Evolutionary conservation across 2,113 vertebrate species (phyloP), one percentile per base, ranked within the genome.

Genomic region (Mesoclemmys tuberculata): DNA sequence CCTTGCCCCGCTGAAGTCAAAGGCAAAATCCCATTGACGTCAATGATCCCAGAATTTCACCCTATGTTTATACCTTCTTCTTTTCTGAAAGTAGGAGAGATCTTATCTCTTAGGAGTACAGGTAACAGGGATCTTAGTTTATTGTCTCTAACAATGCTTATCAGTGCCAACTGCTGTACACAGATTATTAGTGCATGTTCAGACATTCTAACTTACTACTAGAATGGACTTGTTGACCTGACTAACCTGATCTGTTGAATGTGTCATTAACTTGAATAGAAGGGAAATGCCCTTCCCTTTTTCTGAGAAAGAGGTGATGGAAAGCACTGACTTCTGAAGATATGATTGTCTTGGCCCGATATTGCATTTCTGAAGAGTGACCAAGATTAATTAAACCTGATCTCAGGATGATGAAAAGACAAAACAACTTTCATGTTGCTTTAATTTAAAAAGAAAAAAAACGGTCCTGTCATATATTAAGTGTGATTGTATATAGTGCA

Each of bases 161-260:
- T 51, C 82, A 83, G 86, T 38, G 55, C 56, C 46, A 83, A 19
- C 52, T 82, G 44, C 1, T 0, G 68, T 64, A 64, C 68, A 3
- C 68, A n/a, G 46, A 48, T 58, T 90, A 35, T 71, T 82, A 68
- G 86, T 19, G 52, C 91, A 0, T 96, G 97, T 95, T 94, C 89
- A 95, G 86, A 54, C 95, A 94, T 80, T 88, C 77, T 84, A 31
- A 19, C 0, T 0, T 38, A 7, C 22, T 96, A n/a, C 97, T 79
- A 97, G 97, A 97, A 93, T 48, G 90, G 91, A 87, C 96, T 96
- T 97, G 97, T 91, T 91, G 2, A 14, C 84, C 87, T 96, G 93
- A 91, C 91, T 96, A 94, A 96, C 80, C 58, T 77, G 88, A 86
- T 94, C 80, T 85, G 54, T 86, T 35, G 54, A 94, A 82, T 31